phyloP scores from a whole-genome alignment of 2,888 invertebrate genomes.

The Apamea epomidion region DNA sequence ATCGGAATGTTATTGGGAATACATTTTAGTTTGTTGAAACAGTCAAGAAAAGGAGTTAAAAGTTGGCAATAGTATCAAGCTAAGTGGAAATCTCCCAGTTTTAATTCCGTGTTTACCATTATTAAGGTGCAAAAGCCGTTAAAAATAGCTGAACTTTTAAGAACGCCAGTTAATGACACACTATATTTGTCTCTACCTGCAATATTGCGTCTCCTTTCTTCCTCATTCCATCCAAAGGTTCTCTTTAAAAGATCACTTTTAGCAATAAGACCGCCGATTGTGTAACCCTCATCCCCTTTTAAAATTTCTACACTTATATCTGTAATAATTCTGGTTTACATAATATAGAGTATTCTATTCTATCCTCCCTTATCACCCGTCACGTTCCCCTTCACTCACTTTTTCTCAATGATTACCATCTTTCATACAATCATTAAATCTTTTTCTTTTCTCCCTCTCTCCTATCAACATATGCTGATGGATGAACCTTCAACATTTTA shows the following conservation, averaged over 20 bases:
- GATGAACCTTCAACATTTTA: background rate
- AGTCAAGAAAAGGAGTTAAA: background rate
- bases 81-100: background rate
- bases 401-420: background rate
- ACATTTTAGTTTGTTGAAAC: slow-evolving; percentile 2
- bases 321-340: too few relatives aligned
- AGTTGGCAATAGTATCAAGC: background rate
- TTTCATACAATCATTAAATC: background rate
- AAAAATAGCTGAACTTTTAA: background rate
- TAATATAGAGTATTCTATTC: too few relatives aligned
- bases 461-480: background rate
- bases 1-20: slow-evolving; percentile 46
- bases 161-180: background rate
- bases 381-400: background rate
- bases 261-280: too few relatives aligned
- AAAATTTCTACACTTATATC: too few relatives aligned
- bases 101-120: background rate
- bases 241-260: too few relatives aligned
- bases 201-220: too few relatives aligned
- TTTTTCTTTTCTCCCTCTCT: background rate
- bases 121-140: background rate
- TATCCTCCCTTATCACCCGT: background rate
- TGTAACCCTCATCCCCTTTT: too few relatives aligned
- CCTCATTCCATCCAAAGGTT: too few relatives aligned
- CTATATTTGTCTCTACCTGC: background rate